These are phyloP conservation scores for Cryptotis parvus DNA, from an alignment of 2,113 vertebrate species.

Conservation along the genomic window DNA sequence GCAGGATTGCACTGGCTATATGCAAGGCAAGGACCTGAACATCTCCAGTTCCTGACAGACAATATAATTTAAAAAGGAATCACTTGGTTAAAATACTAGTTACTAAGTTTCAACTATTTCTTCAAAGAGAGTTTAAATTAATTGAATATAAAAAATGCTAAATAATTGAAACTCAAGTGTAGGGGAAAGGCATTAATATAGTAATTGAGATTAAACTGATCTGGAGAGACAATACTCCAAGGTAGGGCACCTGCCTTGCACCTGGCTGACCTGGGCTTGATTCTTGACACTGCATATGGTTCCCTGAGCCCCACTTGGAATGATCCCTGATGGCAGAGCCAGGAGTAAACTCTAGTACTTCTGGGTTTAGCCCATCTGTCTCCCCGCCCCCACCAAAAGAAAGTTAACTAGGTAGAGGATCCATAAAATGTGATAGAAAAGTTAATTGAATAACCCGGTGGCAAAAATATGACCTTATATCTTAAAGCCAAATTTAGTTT, in stretches of 20 bases:
- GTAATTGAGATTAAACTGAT: not conserved
- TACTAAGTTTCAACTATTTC: not conserved
- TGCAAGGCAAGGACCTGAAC: too few relatives aligned
- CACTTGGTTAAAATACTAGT: not conserved
- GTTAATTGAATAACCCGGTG: too few relatives aligned
- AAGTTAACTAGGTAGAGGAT: not conserved
- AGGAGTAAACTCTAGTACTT: too few relatives aligned
- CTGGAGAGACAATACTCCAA: too few relatives aligned
- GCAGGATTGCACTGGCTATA: too few relatives aligned
- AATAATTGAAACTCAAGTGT: not conserved
- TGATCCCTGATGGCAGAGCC: too few relatives aligned
- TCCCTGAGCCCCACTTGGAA: too few relatives aligned
- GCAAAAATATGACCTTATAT: not conserved
- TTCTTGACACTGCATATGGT: too few relatives aligned
- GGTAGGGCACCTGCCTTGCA: too few relatives aligned
- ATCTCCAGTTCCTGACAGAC: too few relatives aligned
- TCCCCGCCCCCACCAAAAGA: not conserved
- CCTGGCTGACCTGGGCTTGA: too few relatives aligned
- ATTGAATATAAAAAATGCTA: not conserved
- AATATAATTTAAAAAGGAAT: not conserved
- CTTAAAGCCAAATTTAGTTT: not conserved
- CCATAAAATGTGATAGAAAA: conserved; percentile 11
- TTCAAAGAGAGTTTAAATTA: conserved; percentile 16
- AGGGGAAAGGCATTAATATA: not conserved
- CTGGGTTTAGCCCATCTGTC: too few relatives aligned